Conservation (phyloP, 2,888 invertebrate genomes). For the Apamea epomidion region DNA sequence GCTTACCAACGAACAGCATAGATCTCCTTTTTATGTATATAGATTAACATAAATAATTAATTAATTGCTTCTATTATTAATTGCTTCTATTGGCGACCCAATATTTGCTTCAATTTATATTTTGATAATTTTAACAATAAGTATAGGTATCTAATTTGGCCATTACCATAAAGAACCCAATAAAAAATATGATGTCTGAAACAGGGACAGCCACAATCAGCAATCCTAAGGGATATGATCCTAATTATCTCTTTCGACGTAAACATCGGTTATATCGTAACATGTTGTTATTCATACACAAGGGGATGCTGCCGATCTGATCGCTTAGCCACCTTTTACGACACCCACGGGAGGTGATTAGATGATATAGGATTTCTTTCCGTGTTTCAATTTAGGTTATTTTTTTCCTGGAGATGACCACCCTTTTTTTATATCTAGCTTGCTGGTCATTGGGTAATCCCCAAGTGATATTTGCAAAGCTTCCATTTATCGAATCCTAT, state of each 20-base stretch:
- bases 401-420: conserved; percentile 10
- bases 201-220: background rate
- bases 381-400: conserved; percentile 10
- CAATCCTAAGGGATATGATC: conserved; percentile 3
- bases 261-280: conserved; percentile 13
- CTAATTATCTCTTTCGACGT: conserved; percentile 26
- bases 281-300: conserved; percentile 29
- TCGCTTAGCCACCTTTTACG: conserved; percentile 46
- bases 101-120: background rate
- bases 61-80: background rate
- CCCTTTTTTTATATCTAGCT: background rate
- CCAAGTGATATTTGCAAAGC: background rate
- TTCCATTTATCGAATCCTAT: background rate
- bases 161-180: background rate
- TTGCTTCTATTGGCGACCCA: background rate
- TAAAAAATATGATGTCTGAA: background rate
- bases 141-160: background rate
- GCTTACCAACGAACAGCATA: background rate
- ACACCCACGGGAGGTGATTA: conserved; percentile 52
- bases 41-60: background rate
- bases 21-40: background rate
- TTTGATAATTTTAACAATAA: background rate
- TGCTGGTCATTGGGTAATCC: conserved; percentile 20
- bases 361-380: conserved; percentile 24
- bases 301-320: conserved; percentile 33